phyloP scores from a whole-genome alignment of 2,888 invertebrate genomes.

The Pycnomerus fuliginosus region DNA sequence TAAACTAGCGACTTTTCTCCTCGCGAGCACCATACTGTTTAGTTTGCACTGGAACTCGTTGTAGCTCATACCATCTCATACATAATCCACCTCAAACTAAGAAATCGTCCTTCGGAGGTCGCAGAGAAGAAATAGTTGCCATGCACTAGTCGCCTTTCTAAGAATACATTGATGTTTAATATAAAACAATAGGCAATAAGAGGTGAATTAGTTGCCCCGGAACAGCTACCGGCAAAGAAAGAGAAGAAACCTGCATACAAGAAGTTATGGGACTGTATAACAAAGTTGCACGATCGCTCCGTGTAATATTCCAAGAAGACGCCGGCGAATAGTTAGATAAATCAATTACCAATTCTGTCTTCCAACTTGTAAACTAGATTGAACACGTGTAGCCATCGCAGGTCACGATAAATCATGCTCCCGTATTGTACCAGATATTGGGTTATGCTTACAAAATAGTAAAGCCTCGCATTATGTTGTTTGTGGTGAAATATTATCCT shows the following conservation, averaged over 20 bases:
- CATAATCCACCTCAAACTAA: too few species aligned
- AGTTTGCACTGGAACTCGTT: too few species aligned
- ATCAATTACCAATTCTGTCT: conserved; percentile 30
- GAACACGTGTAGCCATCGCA: conserved; percentile 36
- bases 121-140: too few species aligned
- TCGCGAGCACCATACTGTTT: too few species aligned
- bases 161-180: too few species aligned
- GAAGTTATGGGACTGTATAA: conserved; percentile 21
- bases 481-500: conserved; percentile 37
- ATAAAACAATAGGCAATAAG: conserved; percentile 17
- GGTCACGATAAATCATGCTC: conserved; percentile 36
- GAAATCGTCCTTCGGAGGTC: too few species aligned
- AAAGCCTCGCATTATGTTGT: conserved; percentile 1
- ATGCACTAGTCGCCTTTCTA: too few species aligned
- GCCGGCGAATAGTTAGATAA: conserved; percentile 16
- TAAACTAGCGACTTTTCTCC: too few species aligned
- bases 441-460: neutral
- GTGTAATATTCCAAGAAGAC: conserved; percentile 10
- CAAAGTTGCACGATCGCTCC: conserved; percentile 16
- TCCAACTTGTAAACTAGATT: conserved; percentile 36
- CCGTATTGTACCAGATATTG: neutral
- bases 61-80: too few species aligned
- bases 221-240: too few species aligned
- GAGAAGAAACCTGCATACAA: conserved; percentile 22
- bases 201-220: conserved; percentile 11